phyloP scores from a whole-genome alignment of 2,888 invertebrate species.

The Linnaemya vulpina region DNA sequence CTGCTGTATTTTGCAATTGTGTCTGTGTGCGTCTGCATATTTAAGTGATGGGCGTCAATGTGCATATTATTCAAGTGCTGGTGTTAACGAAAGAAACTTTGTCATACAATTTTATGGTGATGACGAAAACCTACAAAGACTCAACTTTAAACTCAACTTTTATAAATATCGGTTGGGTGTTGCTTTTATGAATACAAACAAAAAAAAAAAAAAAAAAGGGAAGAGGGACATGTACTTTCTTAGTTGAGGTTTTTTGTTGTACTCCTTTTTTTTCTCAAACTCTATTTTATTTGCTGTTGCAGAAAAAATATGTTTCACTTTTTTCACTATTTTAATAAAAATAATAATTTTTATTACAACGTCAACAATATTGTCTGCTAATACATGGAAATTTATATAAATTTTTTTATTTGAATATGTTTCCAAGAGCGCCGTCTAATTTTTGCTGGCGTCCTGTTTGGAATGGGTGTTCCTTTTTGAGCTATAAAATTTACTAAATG shows the following conservation, averaged over 20 bases:
- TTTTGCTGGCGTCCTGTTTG: not conserved
- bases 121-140: conserved; percentile 58
- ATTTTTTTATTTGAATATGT: conserved; percentile 7
- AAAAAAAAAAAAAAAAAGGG: no score
- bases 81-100: conserved; percentile 64
- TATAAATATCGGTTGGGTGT: conserved; percentile 46
- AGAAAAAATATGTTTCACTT: conserved; percentile 30
- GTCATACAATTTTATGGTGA: conserved; percentile 63
- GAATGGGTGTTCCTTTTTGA: not conserved
- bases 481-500: no score
- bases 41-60: conserved; percentile 69
- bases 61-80: conserved; percentile 65
- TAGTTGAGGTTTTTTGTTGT: conserved; percentile 9
- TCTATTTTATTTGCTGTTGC: conserved; percentile 16
- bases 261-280: not conserved
- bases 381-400: not conserved
- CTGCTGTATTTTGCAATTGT: not conserved
- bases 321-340: conserved; percentile 9
- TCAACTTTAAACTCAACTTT: conserved; percentile 52
- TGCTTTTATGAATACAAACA: conserved; percentile 11
- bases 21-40: conserved; percentile 3
- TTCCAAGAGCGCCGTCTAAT: not conserved
- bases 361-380: conserved; percentile 48
- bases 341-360: conserved; percentile 44
- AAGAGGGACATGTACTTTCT: conserved; percentile 15